A percentile compares a stretch with the other conserved stretches of the same genome.
These are phyloP conservation scores for Notolepis coatsorum DNA, from an alignment of 2,797 vertebrate genomes.

Conservation along the genomic window DNA sequence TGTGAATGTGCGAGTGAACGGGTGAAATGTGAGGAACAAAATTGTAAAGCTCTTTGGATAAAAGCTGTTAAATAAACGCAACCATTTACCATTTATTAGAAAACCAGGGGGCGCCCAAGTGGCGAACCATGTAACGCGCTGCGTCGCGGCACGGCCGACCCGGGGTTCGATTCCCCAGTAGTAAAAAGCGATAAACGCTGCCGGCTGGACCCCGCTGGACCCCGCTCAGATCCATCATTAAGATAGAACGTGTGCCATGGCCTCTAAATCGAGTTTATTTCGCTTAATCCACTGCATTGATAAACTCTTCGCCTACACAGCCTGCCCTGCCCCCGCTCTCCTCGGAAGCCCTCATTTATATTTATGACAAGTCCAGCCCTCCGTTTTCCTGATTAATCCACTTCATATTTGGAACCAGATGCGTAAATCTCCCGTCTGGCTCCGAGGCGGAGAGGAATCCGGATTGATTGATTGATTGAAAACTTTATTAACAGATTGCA, in stretches of 20 bases:
- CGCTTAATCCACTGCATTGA: conserved; percentile 71
- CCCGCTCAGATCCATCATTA: conserved; percentile 65
- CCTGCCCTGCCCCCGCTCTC: conserved; percentile 41
- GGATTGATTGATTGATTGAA: conserved; percentile 8
- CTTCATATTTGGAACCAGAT: conserved; percentile 78
- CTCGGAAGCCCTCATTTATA: conserved; percentile 75
- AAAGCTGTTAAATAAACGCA: no score
- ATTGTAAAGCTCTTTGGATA: no score
- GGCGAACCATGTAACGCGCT: no score
- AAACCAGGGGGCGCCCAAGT: no score
- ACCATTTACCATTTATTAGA: no score
- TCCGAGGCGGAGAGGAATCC: conserved; percentile 34
- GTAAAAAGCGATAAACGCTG: no score
- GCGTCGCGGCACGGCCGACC: no score
- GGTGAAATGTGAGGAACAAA: no score
- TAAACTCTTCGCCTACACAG: conserved; percentile 67
- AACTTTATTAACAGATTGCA: no score
- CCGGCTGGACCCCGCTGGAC: conserved; percentile 67
- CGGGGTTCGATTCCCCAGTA: no score
- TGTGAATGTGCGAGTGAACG: no score
- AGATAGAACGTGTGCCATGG: conserved; percentile 60
- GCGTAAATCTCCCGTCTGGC: conserved; percentile 68
- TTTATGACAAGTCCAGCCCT: conserved; percentile 77
- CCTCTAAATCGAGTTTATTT: conserved; percentile 73
- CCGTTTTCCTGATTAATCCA: conserved; percentile 81